phyloP scores from a whole-genome alignment of 2,113 vertebrate species.

The Aplodontia rufa region DNA sequence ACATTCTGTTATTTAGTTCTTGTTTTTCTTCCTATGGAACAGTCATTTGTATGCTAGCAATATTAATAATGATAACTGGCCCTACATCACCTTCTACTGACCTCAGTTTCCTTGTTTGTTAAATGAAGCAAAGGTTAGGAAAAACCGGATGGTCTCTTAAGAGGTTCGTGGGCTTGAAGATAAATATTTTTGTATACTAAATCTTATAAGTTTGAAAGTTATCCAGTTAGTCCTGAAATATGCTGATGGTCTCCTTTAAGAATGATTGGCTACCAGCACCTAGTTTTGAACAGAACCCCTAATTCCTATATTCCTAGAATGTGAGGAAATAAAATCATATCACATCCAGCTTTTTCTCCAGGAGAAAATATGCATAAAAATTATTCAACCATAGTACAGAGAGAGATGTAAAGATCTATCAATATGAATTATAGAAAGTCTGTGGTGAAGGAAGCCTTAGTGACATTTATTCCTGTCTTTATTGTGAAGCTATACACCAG shows the following conservation, averaged over 20 bases:
- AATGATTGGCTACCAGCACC: background rate
- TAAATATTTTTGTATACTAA: background rate
- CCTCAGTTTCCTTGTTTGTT: background rate
- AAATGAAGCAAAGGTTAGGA: background rate
- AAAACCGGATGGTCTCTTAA: background rate
- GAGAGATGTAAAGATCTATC: background rate
- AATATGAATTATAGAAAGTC: background rate
- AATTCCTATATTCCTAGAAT: background rate
- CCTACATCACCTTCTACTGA: background rate
- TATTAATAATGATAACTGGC: background rate
- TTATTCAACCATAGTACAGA: background rate
- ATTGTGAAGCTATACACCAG: background rate
- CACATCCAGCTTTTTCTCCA: background rate
- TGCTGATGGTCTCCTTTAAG: background rate
- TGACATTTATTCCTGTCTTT: background rate
- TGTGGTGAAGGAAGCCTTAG: background rate
- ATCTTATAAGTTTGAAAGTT: background rate
- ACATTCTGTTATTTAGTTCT: background rate
- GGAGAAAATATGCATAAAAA: background rate
- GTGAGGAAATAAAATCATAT: background rate
- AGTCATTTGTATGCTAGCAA: background rate
- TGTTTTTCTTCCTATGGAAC: background rate
- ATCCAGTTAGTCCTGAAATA: constrained; percentile 11
- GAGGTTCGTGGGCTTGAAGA: background rate
- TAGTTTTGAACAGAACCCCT: background rate